Conservation (phyloP, 1,140 invertebrate genomes). For the Thalassaphorura encarpata region DNA sequence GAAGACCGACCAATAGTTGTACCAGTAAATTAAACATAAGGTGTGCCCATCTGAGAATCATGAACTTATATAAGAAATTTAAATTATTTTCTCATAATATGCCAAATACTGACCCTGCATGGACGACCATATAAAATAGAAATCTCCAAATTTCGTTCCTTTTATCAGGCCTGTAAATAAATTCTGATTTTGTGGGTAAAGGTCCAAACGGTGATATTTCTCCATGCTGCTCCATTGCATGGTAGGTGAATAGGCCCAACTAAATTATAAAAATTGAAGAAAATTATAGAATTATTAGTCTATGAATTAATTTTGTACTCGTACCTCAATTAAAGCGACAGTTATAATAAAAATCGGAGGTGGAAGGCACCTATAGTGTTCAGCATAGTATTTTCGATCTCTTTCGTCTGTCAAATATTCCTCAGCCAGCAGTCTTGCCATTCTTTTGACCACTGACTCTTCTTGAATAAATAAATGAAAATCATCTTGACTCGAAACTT, state of each 20-base stretch:
- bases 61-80: neutral
- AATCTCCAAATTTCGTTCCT: conserved; percentile 87
- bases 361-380: neutral
- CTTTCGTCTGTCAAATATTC: neutral
- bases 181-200: conserved; percentile 76
- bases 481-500: conserved; percentile 82
- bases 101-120: conserved; percentile 52
- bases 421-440: too few species aligned
- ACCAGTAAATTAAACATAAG: conserved; percentile 88
- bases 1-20: conserved; percentile 79
- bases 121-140: conserved; percentile 87
- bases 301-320: too few species aligned
- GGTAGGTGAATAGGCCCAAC: conserved; percentile 86
- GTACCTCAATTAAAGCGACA: neutral
- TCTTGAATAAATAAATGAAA: too few species aligned
- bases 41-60: conserved; percentile 70
- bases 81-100: too few species aligned
- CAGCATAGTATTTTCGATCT: neutral
- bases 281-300: too few species aligned
- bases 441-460: too few species aligned
- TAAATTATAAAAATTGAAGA: conserved; percentile 38
- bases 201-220: conserved; percentile 76
- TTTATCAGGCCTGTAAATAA: conserved; percentile 88
- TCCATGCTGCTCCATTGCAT: conserved; percentile 66
- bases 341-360: neutral